These are phyloP conservation scores for Zonotrichia leucophrys DNA, from an alignment of 2,113 vertebrate species.

Conservation along the genomic window DNA sequence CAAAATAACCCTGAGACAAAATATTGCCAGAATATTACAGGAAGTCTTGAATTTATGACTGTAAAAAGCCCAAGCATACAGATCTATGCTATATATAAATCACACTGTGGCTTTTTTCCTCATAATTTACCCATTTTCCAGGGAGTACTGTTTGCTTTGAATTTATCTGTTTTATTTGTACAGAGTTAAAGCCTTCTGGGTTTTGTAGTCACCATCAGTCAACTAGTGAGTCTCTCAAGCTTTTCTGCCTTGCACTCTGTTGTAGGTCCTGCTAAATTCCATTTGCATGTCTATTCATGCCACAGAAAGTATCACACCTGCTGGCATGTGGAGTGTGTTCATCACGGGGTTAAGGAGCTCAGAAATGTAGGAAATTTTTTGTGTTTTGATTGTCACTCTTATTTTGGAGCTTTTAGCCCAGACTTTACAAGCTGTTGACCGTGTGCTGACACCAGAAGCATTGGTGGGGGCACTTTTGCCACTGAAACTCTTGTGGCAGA, in stretches of 20 bases:
- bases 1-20: not conserved
- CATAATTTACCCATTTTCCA: not conserved
- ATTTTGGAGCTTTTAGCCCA: not conserved
- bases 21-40: not conserved
- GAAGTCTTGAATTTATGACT: not conserved
- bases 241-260: not conserved
- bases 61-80: not conserved
- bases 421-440: not conserved
- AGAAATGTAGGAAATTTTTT: not conserved
- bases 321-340: not conserved
- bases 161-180: not conserved
- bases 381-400: not conserved
- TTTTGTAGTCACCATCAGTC: not conserved
- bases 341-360: accelerated
- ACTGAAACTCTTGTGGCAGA: not conserved
- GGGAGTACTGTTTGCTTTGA: not conserved
- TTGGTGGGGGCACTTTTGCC: not conserved
- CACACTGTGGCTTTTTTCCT: accelerated
- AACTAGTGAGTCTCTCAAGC: not conserved
- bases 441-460: not conserved
- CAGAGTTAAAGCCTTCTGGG: not conserved
- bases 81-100: not conserved
- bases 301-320: not conserved
- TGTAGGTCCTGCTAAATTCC: not conserved
- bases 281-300: not conserved